These are phyloP conservation scores for Ridgeia piscesae DNA, from an alignment of 1,140 invertebrate species.

Conservation along the genomic window DNA sequence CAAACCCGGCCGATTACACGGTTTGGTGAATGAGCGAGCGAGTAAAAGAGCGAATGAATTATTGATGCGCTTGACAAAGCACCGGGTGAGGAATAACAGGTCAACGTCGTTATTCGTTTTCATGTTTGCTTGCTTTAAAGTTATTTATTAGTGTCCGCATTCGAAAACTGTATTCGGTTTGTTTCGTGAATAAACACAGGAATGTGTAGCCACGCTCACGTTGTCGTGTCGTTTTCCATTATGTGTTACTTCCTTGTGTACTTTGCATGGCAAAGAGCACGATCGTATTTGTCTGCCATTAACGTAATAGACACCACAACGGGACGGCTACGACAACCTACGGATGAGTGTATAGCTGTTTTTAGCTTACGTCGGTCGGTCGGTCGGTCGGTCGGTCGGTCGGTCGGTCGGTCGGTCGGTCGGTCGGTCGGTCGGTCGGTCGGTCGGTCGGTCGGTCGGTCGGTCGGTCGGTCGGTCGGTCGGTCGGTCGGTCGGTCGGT, in stretches of 20 bases:
- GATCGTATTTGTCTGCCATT: neutral
- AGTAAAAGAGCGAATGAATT: neutral
- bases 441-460: too few relatives aligned
- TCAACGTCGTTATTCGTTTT: neutral
- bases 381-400: too few relatives aligned
- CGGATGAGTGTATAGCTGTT: neutral
- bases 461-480: neutral
- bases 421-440: neutral
- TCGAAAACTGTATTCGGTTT: neutral
- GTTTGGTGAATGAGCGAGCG: neutral
- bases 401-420: neutral
- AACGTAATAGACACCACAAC: neutral
- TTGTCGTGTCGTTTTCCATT: neutral
- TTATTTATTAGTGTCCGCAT: neutral
- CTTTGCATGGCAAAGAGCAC: neutral
- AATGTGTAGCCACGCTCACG: neutral
- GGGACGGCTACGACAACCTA: neutral
- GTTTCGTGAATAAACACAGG: neutral
- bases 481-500: neutral
- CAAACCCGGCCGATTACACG: too few relatives aligned
- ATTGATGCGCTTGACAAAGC: neutral
- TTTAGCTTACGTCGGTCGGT: neutral
- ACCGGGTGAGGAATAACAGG: neutral
- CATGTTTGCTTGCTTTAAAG: neutral
- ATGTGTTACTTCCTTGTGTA: neutral